Evolutionary conservation across 2,888 invertebrate species (phyloP).

Genomic region (Artemia sinica): DNA sequence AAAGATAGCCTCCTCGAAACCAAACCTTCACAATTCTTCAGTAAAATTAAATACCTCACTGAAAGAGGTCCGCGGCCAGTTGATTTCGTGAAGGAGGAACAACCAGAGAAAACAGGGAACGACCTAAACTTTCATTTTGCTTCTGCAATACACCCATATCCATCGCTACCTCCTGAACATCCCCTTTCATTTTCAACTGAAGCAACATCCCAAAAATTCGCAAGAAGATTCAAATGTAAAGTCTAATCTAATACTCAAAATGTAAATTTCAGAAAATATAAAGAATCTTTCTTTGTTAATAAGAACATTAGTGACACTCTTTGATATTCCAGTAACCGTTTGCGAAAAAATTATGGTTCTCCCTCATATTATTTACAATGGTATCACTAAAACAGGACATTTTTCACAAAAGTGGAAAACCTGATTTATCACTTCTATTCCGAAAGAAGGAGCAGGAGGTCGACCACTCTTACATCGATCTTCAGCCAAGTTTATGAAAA

Average conservation of each 20-base stretch:
- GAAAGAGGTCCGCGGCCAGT: not conserved
- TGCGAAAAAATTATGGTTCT: not conserved
- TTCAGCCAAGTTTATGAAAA: no score
- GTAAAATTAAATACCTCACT: no score
- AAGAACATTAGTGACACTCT: not conserved
- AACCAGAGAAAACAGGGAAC: conserved; percentile 7
- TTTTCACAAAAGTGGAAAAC: no score
- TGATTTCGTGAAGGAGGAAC: conserved; percentile 12
- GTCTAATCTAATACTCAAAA: conserved; percentile 3
- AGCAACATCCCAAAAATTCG: not conserved
- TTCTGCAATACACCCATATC: not conserved
- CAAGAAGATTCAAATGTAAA: not conserved
- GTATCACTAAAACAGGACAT: no score
- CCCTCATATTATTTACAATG: no score
- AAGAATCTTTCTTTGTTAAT: not conserved
- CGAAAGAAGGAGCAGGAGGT: no score
- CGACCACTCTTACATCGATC: no score
- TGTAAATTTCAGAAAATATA: not conserved
- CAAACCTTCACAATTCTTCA: no score
- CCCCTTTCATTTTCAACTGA: conserved; percentile 2
- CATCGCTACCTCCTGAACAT: not conserved
- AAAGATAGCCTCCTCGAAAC: no score
- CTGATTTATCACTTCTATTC: no score
- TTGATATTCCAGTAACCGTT: conserved; percentile 1
- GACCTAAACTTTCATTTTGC: not conserved